Evolutionary conservation across 2,888 invertebrate species (phyloP).

Genomic region (Anagyrus pseudococci): DNA sequence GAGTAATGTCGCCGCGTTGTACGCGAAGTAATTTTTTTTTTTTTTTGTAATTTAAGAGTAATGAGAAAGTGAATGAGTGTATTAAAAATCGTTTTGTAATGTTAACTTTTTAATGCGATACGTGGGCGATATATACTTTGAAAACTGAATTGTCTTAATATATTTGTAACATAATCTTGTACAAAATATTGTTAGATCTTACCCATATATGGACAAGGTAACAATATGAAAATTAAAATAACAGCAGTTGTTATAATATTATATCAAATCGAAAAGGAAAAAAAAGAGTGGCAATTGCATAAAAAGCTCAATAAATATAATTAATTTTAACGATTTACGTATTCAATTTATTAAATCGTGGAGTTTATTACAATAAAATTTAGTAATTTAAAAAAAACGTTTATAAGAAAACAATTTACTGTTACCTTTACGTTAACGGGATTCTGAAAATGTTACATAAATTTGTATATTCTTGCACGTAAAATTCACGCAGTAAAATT

Average conservation of each 20-base stretch:
- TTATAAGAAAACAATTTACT: too few species aligned
- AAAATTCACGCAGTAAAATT: not conserved
- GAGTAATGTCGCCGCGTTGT: constrained; percentile 42
- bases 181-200: constrained; percentile 60
- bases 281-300: constrained; percentile 5
- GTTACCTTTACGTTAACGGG: too few species aligned
- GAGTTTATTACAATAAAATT: not conserved
- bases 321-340: not conserved
- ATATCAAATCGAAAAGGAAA: constrained; percentile 18
- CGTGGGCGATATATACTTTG: constrained; percentile 31
- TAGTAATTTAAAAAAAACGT: not conserved
- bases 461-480: not conserved
- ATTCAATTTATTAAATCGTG: not conserved
- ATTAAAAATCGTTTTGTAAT: constrained; percentile 33
- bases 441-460: too few species aligned
- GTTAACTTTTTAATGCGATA: constrained; percentile 24
- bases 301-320: not conserved
- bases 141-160: constrained; percentile 56
- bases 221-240: constrained; percentile 44
- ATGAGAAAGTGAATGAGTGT: constrained; percentile 27
- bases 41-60: constrained; percentile 35
- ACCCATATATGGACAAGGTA: constrained; percentile 50
- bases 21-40: constrained; percentile 15
- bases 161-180: constrained; percentile 61
- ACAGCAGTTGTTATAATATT: constrained; percentile 34